Evolutionary conservation across 2,888 invertebrate genomes (phyloP).

Genomic region (Salpingus planirostris): DNA sequence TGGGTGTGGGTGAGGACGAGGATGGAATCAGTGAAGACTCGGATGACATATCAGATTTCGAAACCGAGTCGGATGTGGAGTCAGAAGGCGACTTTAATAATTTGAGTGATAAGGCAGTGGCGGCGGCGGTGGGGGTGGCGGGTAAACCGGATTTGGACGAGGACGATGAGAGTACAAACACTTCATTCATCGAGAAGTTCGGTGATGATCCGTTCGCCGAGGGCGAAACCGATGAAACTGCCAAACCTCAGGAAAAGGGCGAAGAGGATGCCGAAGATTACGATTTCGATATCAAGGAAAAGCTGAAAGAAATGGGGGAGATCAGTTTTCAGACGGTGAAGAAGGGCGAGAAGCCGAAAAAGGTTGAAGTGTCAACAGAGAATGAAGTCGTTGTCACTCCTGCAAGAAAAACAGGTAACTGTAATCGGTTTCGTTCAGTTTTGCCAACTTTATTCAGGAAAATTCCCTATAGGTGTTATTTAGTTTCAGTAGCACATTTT

Average conservation of each 20-base stretch:
- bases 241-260: conserved; percentile 16
- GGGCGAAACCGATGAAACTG: conserved; percentile 6
- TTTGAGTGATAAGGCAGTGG: no score
- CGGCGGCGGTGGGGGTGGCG: conserved; percentile 33
- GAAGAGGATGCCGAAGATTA: conserved; percentile 33
- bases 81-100: conserved; percentile 44
- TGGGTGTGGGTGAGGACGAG: conserved; percentile 9
- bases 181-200: conserved; percentile 36
- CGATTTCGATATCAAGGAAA: conserved; percentile 54
- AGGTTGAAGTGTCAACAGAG: conserved; percentile 48
- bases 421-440: neutral
- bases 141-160: conserved; percentile 25
- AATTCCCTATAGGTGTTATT: no score
- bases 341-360: conserved; percentile 39
- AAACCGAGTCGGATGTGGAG: conserved; percentile 35
- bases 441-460: no score
- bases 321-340: conserved; percentile 42
- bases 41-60: conserved; percentile 35
- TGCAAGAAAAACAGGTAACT: conserved; percentile 32
- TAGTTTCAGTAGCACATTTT: no score
- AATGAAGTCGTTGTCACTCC: conserved; percentile 75
- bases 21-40: conserved; percentile 29
- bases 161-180: conserved; percentile 35
- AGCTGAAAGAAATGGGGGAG: conserved; percentile 54
- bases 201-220: conserved; percentile 26